phyloP scores from a whole-genome alignment of 2,113 vertebrate species.

The Cyprinus carpio region DNA sequence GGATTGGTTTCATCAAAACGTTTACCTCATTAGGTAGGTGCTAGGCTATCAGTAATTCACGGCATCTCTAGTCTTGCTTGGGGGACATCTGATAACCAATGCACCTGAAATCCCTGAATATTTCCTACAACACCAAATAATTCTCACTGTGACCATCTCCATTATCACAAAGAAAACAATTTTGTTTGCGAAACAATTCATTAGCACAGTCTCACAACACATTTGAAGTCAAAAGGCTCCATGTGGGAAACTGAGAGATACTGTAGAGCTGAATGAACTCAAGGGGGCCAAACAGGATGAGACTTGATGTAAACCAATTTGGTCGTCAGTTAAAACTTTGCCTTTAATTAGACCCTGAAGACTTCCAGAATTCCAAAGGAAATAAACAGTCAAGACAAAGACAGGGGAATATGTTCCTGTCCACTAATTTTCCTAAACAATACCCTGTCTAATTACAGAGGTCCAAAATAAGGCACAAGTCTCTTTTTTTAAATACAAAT shows the following conservation, averaged over 20 bases:
- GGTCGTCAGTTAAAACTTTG: not conserved
- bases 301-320: slow-evolving; percentile 22
- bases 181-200: not conserved
- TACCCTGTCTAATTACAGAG: slow-evolving; percentile 8
- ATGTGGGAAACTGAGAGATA: not conserved
- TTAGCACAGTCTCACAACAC: slow-evolving; percentile 11
- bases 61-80: not conserved
- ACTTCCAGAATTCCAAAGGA: slow-evolving; percentile 3
- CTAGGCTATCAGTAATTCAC: slow-evolving; percentile 5
- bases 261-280: slow-evolving; percentile 32
- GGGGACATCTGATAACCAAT: slow-evolving; percentile 3
- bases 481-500: slow-evolving; percentile 7
- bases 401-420: slow-evolving; percentile 20
- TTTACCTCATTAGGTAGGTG: not conserved
- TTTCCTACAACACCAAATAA: not conserved
- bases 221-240: not conserved
- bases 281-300: slow-evolving; percentile 35
- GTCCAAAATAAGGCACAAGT: slow-evolving; percentile 8
- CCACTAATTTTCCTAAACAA: slow-evolving; percentile 25
- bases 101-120: not conserved
- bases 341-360: slow-evolving; percentile 24
- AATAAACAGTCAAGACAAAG: slow-evolving; percentile 32
- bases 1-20: not conserved
- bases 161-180: not conserved
- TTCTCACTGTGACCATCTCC: not conserved